Evolutionary conservation across 2,797 vertebrate species (phyloP), one percentile per base, ranked within the genome.

Genomic region (Lates japonicus): DNA sequence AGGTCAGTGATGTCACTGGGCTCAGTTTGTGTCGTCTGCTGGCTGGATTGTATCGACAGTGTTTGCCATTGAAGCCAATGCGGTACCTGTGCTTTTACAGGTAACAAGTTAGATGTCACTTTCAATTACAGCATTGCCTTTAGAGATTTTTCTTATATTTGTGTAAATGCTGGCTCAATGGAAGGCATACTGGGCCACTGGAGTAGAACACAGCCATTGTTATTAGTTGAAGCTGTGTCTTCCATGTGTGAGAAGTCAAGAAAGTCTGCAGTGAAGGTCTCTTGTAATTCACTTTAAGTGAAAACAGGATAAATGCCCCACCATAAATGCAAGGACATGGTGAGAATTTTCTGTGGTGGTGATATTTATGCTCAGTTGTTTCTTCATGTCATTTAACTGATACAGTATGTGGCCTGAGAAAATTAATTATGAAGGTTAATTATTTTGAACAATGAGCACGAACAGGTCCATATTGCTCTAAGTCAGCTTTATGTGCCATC

Each of bases 1-100:
- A 70, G 62, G 80, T 48, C 59, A 69, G 7, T 10, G 1, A 4
- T 25, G 35, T 57, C 70, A 42, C 55, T 42, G 72, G 69, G 65
- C 76, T 64, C 51, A 54, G 41, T 74, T 39, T 74, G 67, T 51
- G 57, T 54, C 54, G 25, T 59, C 13, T 76, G 51, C 64, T 52
- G 39, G 29, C 35, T 22, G n/a, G 22, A 46, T 14, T 62, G 52
- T 49, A 61, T 46, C 41, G 0, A 58, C 22, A 8, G 3, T 39
- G 3, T 70, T 71, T 66, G 41, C 44, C 49, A 74, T 5, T 44
- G 46, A 77, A 55, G 19, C 25, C 16, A 33, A 60, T 49, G 59
- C 3, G n/a, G 51, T 14, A 33, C 25, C 41, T 55, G 11, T 60
- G n/a, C 37, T 62, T 46, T 46, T 35, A 48, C 31, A 16, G 42